These are phyloP conservation scores for Burhinus oedicnemus DNA, from an alignment of 2,113 vertebrate species.

Conservation along the genomic window DNA sequence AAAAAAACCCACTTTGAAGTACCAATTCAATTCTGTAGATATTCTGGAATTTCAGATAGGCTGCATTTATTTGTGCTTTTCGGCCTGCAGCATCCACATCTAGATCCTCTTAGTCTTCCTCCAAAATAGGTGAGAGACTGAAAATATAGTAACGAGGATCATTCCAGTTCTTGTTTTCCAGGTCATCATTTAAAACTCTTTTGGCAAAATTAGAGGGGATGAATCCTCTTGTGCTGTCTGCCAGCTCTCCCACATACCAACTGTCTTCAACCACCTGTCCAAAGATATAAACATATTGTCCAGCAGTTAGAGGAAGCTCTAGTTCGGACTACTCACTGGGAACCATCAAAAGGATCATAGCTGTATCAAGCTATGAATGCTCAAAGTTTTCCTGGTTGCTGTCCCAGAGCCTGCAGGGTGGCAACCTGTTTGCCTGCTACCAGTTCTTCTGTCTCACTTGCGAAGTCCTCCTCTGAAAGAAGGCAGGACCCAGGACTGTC, in stretches of 20 bases:
- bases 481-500: not conserved
- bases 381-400: not conserved
- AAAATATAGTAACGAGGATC: not conserved
- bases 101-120: not conserved
- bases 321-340: not conserved
- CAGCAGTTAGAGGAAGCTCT: not conserved
- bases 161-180: not conserved
- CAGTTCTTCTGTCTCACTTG: not conserved
- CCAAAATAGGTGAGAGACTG: not conserved
- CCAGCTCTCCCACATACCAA: not conserved
- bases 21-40: not conserved
- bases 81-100: not conserved
- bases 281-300: not conserved
- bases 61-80: not conserved
- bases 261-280: not conserved
- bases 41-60: not conserved
- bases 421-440: not conserved
- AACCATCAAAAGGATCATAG: not conserved
- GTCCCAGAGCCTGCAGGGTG: not conserved
- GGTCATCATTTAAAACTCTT: not conserved
- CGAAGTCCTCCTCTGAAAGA: not conserved
- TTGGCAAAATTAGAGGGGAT: not conserved
- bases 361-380: not conserved
- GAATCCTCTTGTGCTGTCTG: not conserved
- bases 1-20: not conserved